These are phyloP conservation scores for Eupithecia exiguata DNA, from an alignment of 2,888 invertebrate genomes.

Conservation along the genomic window DNA sequence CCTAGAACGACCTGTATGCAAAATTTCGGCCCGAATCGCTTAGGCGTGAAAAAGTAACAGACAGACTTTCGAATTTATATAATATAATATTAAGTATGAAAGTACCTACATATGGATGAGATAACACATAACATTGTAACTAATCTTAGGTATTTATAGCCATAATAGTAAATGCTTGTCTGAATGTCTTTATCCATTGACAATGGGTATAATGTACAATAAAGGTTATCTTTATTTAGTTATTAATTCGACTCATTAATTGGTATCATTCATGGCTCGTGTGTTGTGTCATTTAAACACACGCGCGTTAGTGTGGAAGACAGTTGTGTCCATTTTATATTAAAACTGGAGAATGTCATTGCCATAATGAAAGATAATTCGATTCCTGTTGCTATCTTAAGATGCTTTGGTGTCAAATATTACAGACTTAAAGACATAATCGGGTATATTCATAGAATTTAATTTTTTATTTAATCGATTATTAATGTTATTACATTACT, in stretches of 20 bases:
- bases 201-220: slow-evolving; percentile 22
- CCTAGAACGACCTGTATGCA: too few species aligned
- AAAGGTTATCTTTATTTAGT: slow-evolving; percentile 16
- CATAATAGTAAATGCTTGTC: slow-evolving; percentile 11
- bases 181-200: slow-evolving; percentile 25
- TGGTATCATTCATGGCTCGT: slow-evolving; percentile 23
- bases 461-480: too few species aligned
- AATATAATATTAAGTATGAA: too few species aligned
- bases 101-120: not conserved
- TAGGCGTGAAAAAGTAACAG: too few species aligned
- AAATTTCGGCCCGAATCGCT: too few species aligned
- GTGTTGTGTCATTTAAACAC: not conserved
- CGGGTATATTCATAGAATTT: too few species aligned
- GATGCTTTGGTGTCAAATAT: not conserved
- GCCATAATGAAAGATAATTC: not conserved
- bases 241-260: slow-evolving; percentile 17
- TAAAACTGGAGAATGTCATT: not conserved
- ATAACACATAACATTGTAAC: slow-evolving; percentile 7
- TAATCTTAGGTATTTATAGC: slow-evolving; percentile 7
- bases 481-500: too few species aligned
- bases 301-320: not conserved
- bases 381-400: not conserved
- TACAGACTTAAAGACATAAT: not conserved
- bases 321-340: not conserved
- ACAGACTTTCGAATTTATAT: too few species aligned